Evolutionary conservation across 2,797 vertebrate species (phyloP), one percentile per base, ranked within the genome.

Genomic region (Manis crassicaudata): DNA sequence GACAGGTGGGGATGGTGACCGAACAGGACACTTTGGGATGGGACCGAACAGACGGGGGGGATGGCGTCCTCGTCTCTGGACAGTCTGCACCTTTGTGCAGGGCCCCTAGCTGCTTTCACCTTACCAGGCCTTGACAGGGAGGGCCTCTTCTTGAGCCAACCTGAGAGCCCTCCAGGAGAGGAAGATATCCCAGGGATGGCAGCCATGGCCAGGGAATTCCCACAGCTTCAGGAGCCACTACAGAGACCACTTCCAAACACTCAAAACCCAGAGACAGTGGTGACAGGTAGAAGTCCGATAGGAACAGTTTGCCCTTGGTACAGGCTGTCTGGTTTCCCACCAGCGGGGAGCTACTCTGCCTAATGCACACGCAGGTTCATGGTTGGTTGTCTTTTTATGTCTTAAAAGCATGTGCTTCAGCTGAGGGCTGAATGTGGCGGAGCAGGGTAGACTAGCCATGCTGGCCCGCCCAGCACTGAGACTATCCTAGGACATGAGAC

Each of bases 331-430:
- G 52, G 20, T 58, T 43, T 25, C 76, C 43, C 2, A 1, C 0
- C 27, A 23, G 1, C 2, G 17, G 50, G 52, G 37, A 23, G 3
- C 21, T 17, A 37, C n/a, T 58, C n/a, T 13, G 18, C 9, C 21
- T 40, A 72, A 56, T 1, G n/a, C 43, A 29, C 0, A 9, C 58
- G 3, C 0, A 17, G 35, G 16, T 3, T 56, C 18, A 3, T 11
- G 27, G 27, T 52, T 8, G 23, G 6, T 12, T n/a, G 20, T 54
- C 37, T 89, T 73, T 25, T 27, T 23, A 32, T 0, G 0, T 32
- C 68, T 67, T 68, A 58, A 56, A 75, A 37, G 25, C 35, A 25
- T 3, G 20, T n/a, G 1, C 37, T 20, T 68, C 17, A 72, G 18
- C 8, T 35, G 13, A 37, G 77, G 73, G 50, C 27, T 18, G 56